Evolutionary conservation across 2,888 invertebrate species (phyloP).

Genomic region (Pollenia angustigena): DNA sequence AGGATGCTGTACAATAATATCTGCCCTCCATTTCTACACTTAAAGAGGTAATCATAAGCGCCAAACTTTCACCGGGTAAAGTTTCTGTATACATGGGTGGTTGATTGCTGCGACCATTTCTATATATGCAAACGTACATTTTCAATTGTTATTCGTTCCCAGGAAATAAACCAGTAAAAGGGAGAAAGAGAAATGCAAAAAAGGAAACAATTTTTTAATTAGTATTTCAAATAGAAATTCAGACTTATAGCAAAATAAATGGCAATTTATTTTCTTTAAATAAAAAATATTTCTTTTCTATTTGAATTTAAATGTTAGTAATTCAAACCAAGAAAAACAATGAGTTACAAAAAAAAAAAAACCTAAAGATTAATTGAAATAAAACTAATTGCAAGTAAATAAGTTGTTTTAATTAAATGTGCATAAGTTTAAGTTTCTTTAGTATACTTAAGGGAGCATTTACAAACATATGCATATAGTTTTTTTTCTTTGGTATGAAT

Average conservation of each 20-base stretch:
- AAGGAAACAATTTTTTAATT: conserved; percentile 41
- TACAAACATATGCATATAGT: neutral
- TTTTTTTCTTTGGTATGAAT: neutral
- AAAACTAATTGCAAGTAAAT: conserved; percentile 30
- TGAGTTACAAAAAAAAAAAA: neutral
- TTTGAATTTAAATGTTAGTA: conserved; percentile 43
- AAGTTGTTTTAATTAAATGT: conserved; percentile 50
- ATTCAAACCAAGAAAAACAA: conserved; percentile 32
- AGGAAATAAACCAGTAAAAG: conserved; percentile 1
- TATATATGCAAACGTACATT: conserved; percentile 55
- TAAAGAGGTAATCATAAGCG: conserved; percentile 90
- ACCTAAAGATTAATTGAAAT: conserved; percentile 40
- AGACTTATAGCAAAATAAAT: neutral
- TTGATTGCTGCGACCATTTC: conserved; percentile 82
- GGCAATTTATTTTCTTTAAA: neutral
- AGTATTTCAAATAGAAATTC: conserved; percentile 6
- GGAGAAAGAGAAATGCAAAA: conserved; percentile 12
- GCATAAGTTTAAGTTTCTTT: conserved; percentile 46
- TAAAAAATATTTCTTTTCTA: neutral
- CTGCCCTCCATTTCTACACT: conserved; percentile 91
- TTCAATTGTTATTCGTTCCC: conserved; percentile 25
- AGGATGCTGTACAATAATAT: conserved; percentile 93
- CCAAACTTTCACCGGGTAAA: conserved; percentile 87
- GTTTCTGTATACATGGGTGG: conserved; percentile 89
- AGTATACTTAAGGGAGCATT: conserved; percentile 61